A percentile compares a stretch with the other conserved stretches of the same genome.
phyloP scores from a whole-genome alignment of 1,140 invertebrate genomes.

The Zaprionus tsacasi region DNA sequence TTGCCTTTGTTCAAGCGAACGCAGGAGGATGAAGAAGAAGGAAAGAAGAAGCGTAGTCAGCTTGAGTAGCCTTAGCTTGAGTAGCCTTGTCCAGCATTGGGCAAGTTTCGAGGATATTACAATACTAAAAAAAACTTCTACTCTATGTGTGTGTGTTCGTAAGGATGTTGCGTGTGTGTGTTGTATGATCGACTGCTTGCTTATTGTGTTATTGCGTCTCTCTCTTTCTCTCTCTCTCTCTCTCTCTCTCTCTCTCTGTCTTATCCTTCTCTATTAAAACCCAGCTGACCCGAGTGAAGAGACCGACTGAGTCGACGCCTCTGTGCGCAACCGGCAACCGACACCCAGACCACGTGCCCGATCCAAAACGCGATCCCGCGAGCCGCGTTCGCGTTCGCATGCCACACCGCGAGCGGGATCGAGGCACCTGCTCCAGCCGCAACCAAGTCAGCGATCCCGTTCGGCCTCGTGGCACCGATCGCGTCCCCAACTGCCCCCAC shows the following conservation, averaged over 20 bases:
- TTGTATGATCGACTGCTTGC: conserved; percentile 1
- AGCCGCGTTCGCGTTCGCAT: neutral
- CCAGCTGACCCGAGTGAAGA: conserved; percentile 28
- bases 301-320: conserved; percentile 36
- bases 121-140: too few species aligned
- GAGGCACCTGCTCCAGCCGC: neutral
- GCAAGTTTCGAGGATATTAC: too few species aligned
- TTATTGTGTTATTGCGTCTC: conserved; percentile 39
- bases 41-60: too few species aligned
- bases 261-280: conserved; percentile 37
- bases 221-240: neutral
- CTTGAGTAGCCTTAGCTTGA: too few species aligned
- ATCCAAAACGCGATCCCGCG: neutral
- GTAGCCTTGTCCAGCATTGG: too few species aligned
- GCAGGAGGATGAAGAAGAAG: neutral
- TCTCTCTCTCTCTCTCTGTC: neutral
- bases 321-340: conserved; percentile 22
- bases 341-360: conserved; percentile 9
- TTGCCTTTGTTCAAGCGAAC: neutral
- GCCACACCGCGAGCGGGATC: neutral
- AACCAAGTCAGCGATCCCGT: neutral
- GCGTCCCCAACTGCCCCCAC: neutral
- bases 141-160: neutral
- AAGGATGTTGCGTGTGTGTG: conserved; percentile 9
- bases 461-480: neutral